These are phyloP conservation scores for Calonectris borealis DNA, from an alignment of 2,113 vertebrate species.

Conservation along the genomic window DNA sequence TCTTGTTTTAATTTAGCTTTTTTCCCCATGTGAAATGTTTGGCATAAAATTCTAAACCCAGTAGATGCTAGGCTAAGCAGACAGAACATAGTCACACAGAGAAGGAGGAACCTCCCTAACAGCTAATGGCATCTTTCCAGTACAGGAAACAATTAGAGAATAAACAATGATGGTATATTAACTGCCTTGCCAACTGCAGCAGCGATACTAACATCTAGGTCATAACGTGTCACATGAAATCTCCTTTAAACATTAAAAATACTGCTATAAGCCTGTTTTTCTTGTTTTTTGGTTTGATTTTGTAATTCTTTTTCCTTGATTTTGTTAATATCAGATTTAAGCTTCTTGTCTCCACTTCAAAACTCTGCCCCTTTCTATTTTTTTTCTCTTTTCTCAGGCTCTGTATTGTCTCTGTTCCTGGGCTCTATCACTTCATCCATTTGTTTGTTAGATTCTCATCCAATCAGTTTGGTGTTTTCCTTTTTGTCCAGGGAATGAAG, in stretches of 20 bases:
- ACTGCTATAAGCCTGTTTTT: not conserved
- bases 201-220: slow-evolving; percentile 29
- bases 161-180: slow-evolving; percentile 50
- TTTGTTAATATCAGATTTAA: not conserved
- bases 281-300: slow-evolving; percentile 9
- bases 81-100: slow-evolving; percentile 5
- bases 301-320: not conserved
- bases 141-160: slow-evolving; percentile 64
- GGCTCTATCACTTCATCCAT: not conserved
- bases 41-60: slow-evolving; percentile 12
- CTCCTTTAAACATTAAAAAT: slow-evolving; percentile 15
- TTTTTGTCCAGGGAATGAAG: not conserved
- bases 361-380: not conserved
- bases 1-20: slow-evolving; percentile 44
- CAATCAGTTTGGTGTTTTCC: not conserved
- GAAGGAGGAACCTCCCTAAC: slow-evolving; percentile 35
- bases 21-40: slow-evolving; percentile 26
- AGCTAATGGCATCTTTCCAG: slow-evolving; percentile 34
- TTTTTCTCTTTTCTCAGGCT: not conserved
- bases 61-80: slow-evolving; percentile 16
- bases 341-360: not conserved
- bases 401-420: not conserved
- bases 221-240: not conserved
- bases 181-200: slow-evolving; percentile 42
- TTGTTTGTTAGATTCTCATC: not conserved